phyloP scores from a whole-genome alignment of 2,113 vertebrate genomes.

The Hepsetus odoe region DNA sequence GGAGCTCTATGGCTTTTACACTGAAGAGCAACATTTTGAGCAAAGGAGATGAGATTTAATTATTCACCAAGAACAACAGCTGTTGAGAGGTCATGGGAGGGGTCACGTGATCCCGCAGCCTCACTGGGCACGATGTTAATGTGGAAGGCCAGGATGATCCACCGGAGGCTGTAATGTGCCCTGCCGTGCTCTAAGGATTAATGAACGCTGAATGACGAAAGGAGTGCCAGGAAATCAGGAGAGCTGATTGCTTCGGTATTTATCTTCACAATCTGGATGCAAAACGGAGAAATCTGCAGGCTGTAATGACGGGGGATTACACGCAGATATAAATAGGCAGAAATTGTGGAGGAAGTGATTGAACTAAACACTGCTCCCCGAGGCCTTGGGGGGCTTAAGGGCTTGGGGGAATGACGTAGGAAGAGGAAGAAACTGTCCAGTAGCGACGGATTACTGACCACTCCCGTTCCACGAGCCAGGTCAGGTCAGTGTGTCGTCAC shows the following conservation, averaged over 20 bases:
- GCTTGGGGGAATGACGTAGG: constrained; percentile 53
- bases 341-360: constrained; percentile 58
- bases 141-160: constrained; percentile 16
- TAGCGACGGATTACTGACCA: constrained; percentile 58
- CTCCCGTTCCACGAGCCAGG: constrained; percentile 43
- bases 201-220: neutral
- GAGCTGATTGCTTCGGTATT: constrained; percentile 21
- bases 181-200: constrained; percentile 6
- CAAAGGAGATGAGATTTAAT: too few relatives aligned
- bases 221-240: neutral
- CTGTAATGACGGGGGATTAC: constrained; percentile 3
- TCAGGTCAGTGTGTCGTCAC: neutral
- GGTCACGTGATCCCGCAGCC: too few relatives aligned
- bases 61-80: neutral
- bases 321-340: neutral
- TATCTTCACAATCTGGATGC: constrained; percentile 17
- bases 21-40: too few relatives aligned
- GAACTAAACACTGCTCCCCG: constrained; percentile 56
- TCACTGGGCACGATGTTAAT: too few relatives aligned
- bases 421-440: constrained; percentile 62
- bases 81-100: too few relatives aligned
- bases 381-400: constrained; percentile 62
- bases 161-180: neutral
- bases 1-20: too few relatives aligned
- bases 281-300: neutral